Evolutionary conservation across 1,140 invertebrate species (phyloP).

Genomic region (Drosophila saltans): DNA sequence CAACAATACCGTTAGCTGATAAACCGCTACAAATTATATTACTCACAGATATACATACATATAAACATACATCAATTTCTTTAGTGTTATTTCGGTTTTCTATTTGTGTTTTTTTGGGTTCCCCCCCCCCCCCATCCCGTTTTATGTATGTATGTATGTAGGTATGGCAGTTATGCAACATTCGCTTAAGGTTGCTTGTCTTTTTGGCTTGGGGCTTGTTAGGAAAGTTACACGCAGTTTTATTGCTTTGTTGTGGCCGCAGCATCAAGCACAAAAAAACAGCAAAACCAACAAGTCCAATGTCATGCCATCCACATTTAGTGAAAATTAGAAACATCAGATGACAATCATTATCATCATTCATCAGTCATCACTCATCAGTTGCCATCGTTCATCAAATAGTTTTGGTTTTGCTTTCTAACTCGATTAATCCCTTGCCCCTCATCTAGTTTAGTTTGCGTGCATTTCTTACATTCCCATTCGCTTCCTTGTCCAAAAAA

Average conservation of each 20-base stretch:
- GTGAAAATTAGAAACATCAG: conserved; percentile 9
- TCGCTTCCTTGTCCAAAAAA: conserved; percentile 58
- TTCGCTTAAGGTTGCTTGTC: conserved; percentile 48
- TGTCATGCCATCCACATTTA: conserved; percentile 35
- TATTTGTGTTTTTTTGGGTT: conserved; percentile 64
- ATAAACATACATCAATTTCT: conserved; percentile 58
- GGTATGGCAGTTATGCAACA: conserved; percentile 57
- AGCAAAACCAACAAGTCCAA: conserved; percentile 30
- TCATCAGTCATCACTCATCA: not conserved
- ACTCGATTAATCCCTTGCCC: conserved; percentile 28
- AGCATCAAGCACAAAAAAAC: conserved; percentile 36
- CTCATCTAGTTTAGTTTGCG: conserved; percentile 38
- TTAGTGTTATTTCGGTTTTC: conserved; percentile 56
- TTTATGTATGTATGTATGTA: not conserved
- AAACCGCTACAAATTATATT: conserved; percentile 79
- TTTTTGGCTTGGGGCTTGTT: conserved; percentile 38
- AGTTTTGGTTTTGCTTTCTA: conserved; percentile 48
- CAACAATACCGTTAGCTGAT: conserved; percentile 77
- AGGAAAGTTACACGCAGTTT: conserved; percentile 50
- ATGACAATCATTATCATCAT: conserved; percentile 8
- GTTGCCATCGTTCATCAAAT: conserved; percentile 7
- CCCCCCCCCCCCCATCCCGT: not conserved
- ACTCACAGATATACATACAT: conserved; percentile 35
- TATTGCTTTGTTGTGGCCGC: conserved; percentile 21
- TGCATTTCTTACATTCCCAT: conserved; percentile 37